These are phyloP conservation scores for Drosophila subsilvestris DNA, from an alignment of 2,888 invertebrate species.

Conservation along the genomic window DNA sequence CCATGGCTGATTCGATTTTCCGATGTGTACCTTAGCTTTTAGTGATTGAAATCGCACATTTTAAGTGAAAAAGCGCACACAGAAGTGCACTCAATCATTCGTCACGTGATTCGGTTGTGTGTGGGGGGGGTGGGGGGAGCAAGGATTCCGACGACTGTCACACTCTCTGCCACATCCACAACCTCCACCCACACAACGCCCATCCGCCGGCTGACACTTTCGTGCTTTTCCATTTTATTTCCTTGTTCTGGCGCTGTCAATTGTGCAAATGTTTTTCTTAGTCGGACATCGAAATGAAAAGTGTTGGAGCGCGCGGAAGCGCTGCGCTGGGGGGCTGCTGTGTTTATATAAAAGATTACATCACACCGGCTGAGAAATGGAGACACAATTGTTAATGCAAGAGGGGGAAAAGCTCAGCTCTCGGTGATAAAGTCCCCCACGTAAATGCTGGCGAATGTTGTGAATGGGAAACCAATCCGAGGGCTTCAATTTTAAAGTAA, in stretches of 20 bases:
- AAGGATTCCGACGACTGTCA: neutral
- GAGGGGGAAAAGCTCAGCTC: slow-evolving; percentile 53
- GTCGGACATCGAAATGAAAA: slow-evolving; percentile 60
- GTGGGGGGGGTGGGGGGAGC: slow-evolving; percentile 4
- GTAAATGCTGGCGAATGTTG: slow-evolving; percentile 60
- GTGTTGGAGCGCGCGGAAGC: slow-evolving; percentile 50
- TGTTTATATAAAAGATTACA: slow-evolving; percentile 79
- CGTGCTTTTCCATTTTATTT: slow-evolving; percentile 28
- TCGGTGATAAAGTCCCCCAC: slow-evolving; percentile 68
- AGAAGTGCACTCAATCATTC: slow-evolving; percentile 78
- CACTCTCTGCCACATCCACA: no score
- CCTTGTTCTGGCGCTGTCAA: slow-evolving; percentile 7
- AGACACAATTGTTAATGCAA: slow-evolving; percentile 55
- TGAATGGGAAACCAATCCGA: slow-evolving; percentile 74
- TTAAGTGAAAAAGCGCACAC: slow-evolving; percentile 78
- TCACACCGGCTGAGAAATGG: slow-evolving; percentile 63
- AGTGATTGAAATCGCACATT: slow-evolving; percentile 81
- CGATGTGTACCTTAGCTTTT: slow-evolving; percentile 72
- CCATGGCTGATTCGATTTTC: slow-evolving; percentile 72
- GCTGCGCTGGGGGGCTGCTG: slow-evolving; percentile 21
- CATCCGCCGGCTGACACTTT: neutral
- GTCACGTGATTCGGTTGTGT: slow-evolving; percentile 67
- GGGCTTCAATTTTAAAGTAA: slow-evolving; percentile 56
- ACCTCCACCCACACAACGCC: neutral
- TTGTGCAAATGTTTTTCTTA: slow-evolving; percentile 54